Conservation (phyloP, 1,140 invertebrate genomes). For the Zaprionus ornatus region DNA sequence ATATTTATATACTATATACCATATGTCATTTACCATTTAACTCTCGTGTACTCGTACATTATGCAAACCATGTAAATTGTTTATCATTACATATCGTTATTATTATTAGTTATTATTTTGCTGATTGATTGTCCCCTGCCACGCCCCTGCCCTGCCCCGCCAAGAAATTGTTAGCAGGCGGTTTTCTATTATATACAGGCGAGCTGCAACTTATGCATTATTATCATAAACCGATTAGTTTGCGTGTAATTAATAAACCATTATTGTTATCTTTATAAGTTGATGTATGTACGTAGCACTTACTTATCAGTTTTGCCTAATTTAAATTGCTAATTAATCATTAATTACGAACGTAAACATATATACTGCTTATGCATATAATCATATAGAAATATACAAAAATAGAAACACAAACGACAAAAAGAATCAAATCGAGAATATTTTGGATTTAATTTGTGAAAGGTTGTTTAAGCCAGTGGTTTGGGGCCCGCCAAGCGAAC, state of each 20-base stretch:
- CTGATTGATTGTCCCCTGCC: conserved; percentile 19
- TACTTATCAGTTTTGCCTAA: conserved; percentile 57
- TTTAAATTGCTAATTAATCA: conserved; percentile 66
- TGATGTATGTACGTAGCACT: conserved; percentile 54
- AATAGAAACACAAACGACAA: conserved; percentile 40
- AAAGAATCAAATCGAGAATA: conserved; percentile 10
- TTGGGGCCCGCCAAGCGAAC: not conserved
- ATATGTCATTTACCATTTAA: not conserved
- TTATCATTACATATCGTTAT: conserved; percentile 43
- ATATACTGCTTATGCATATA: conserved; percentile 28
- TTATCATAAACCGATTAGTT: conserved; percentile 50
- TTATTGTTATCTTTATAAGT: conserved; percentile 57
- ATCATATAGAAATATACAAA: conserved; percentile 36
- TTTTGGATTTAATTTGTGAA: conserved; percentile 33
- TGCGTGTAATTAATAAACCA: conserved; percentile 48
- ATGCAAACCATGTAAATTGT: conserved; percentile 53
- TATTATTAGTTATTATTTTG: conserved; percentile 39
- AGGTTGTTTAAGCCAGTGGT: conserved; percentile 1
- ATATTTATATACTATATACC: not conserved
- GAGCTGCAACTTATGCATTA: conserved; percentile 36
- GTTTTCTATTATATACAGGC: not conserved
- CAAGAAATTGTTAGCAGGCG: too few species aligned
- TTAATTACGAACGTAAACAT: conserved; percentile 32
- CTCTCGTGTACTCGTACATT: conserved; percentile 31
- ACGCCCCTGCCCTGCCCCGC: too few species aligned